phyloP scores from a whole-genome alignment of 2,797 vertebrate genomes.

The Chaunax sp. region DNA sequence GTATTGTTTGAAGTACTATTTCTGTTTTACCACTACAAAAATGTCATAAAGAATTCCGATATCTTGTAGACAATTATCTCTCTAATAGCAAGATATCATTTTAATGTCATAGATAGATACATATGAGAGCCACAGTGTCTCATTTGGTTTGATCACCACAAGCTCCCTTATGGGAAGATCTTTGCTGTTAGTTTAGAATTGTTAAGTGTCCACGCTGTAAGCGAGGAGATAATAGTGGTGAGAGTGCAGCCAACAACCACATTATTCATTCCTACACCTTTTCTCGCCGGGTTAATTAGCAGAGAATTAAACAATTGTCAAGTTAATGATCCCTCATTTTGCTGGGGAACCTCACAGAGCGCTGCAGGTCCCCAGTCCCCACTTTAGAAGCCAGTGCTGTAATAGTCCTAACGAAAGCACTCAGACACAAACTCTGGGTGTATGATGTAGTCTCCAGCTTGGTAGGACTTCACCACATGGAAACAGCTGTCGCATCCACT shows the following conservation, averaged over 20 bases:
- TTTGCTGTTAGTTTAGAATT: slow-evolving; percentile 42
- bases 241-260: slow-evolving; percentile 21
- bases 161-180: slow-evolving; percentile 23
- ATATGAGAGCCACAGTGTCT: slow-evolving; percentile 14
- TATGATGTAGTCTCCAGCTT: slow-evolving; percentile 82
- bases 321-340: slow-evolving; percentile 43
- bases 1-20: slow-evolving; percentile 16
- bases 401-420: slow-evolving; percentile 51
- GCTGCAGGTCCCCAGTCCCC: slow-evolving; percentile 9
- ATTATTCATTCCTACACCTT: slow-evolving; percentile 52
- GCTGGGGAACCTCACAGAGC: slow-evolving; percentile 3
- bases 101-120: slow-evolving; percentile 26
- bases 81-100: slow-evolving; percentile 22
- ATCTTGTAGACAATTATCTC: not conserved
- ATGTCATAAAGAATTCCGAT: not conserved
- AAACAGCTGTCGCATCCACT: slow-evolving; percentile 85
- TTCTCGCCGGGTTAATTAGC: slow-evolving; percentile 55
- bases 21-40: slow-evolving; percentile 1
- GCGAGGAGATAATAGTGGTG: slow-evolving; percentile 38
- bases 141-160: slow-evolving; percentile 13
- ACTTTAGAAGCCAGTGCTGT: slow-evolving; percentile 6
- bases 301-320: slow-evolving; percentile 55
- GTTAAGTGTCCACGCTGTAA: slow-evolving; percentile 28
- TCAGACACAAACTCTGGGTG: slow-evolving; percentile 85
- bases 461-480: slow-evolving; percentile 82